phyloP scores from a whole-genome alignment of 2,797 vertebrate species.

The Sebastes matsubarae region DNA sequence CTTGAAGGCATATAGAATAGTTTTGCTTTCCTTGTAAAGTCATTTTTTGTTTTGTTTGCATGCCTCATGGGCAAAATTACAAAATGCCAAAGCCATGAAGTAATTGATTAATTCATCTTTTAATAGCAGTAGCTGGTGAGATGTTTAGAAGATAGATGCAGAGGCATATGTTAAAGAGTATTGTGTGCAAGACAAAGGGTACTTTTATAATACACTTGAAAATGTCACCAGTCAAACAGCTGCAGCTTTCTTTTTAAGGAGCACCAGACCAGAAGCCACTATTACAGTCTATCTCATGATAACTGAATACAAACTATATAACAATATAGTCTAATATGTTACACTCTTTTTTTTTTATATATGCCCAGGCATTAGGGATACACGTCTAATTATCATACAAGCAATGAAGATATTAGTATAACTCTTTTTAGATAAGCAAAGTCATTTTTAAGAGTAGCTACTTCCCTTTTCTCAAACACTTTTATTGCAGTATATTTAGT shows the following conservation, averaged over 20 bases:
- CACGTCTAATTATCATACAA: not conserved
- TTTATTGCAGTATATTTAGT: not conserved
- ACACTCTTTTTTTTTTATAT: not conserved
- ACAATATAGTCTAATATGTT: not conserved
- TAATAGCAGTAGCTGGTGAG: not conserved
- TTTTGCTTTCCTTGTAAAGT: not conserved
- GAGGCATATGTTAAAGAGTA: not conserved
- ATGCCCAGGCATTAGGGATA: not conserved
- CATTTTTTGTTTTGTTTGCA: not conserved
- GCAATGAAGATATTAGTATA: not conserved
- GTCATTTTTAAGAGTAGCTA: not conserved
- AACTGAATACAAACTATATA: not conserved
- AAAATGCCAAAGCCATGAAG: not conserved
- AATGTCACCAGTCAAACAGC: not conserved
- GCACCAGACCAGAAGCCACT: not conserved
- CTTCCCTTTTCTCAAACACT: not conserved
- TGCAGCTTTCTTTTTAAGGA: not conserved
- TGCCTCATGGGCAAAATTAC: not conserved
- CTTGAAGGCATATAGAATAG: not conserved
- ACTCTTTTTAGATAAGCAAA: not conserved
- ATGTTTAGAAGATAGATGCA: not conserved
- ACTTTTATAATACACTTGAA: not conserved
- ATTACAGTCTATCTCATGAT: not conserved
- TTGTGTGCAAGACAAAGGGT: not conserved
- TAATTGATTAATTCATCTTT: not conserved